Percentiles rank a stretch among this genome's conserved stretches.
These are phyloP conservation scores for Hiodon alosoides DNA, from an alignment of 2,113 vertebrate genomes.

Conservation along the genomic window DNA sequence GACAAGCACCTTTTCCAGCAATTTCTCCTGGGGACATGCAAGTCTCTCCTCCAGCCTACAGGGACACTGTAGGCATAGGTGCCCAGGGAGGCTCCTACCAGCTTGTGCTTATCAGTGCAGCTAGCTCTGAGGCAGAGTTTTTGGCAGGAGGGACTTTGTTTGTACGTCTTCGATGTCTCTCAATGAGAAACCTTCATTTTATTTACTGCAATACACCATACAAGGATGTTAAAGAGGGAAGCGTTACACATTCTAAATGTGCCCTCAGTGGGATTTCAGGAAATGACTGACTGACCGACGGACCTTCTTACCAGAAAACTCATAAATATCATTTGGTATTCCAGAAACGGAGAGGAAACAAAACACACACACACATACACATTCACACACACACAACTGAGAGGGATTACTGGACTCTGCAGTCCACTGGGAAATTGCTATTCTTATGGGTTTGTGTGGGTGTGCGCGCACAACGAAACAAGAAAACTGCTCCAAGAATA, in stretches of 20 bases:
- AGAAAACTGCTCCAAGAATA: neutral
- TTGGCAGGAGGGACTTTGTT: neutral
- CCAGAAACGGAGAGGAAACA: neutral
- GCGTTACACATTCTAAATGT: neutral
- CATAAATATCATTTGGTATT: neutral
- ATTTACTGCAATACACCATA: neutral
- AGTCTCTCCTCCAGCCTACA: neutral
- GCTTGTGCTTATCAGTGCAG: slow-evolving; percentile 7
- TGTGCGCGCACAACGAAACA: neutral
- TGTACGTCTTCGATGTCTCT: neutral
- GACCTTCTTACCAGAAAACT: neutral
- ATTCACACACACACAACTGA: neutral
- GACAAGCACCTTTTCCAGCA: too few species aligned
- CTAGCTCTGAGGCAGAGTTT: neutral
- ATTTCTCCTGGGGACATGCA: too few species aligned
- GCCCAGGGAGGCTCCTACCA: neutral
- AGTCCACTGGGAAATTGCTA: neutral
- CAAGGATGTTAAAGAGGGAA: neutral
- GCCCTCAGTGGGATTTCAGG: neutral
- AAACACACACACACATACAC: too few species aligned
- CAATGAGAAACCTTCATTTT: neutral
- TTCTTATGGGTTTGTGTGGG: neutral
- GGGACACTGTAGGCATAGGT: too few species aligned
- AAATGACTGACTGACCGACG: neutral
- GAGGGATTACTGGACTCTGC: neutral